These are phyloP conservation scores for Lycorma delicatula DNA, from an alignment of 1,140 invertebrate genomes.

Conservation along the genomic window DNA sequence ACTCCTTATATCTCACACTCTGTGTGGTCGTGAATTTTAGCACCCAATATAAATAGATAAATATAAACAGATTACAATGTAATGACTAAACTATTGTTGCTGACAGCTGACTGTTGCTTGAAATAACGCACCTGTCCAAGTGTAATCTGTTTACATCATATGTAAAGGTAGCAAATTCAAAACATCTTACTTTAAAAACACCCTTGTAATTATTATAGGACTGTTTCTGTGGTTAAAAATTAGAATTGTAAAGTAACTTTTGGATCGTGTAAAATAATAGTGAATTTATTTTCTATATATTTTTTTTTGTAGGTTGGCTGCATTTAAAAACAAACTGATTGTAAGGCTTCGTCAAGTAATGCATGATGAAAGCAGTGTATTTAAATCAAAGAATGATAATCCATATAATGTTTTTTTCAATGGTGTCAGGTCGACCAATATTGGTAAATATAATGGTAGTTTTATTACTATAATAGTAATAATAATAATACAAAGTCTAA, in stretches of 20 bases:
- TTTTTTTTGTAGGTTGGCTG: slow-evolving; percentile 35
- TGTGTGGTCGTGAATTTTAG: too few relatives aligned
- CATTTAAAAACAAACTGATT: slow-evolving; percentile 46
- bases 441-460: not conserved
- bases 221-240: not conserved
- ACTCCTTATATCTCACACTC: too few relatives aligned
- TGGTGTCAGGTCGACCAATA: slow-evolving; percentile 30
- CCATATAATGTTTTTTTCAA: slow-evolving; percentile 49
- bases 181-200: not conserved
- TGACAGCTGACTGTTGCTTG: too few relatives aligned
- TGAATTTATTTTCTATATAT: not conserved
- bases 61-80: too few relatives aligned
- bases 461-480: too few relatives aligned
- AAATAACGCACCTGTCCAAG: not conserved
- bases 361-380: slow-evolving; percentile 50
- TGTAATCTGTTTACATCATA: not conserved
- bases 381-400: slow-evolving; percentile 46
- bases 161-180: not conserved
- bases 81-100: too few relatives aligned
- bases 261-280: not conserved
- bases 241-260: not conserved
- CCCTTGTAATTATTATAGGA: not conserved
- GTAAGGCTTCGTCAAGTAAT: slow-evolving; percentile 49
- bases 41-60: too few relatives aligned
- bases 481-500: too few relatives aligned